Base-by-base conservation (phyloP, 1,140 invertebrate genomes). In the Drosophila nasuta region DNA sequence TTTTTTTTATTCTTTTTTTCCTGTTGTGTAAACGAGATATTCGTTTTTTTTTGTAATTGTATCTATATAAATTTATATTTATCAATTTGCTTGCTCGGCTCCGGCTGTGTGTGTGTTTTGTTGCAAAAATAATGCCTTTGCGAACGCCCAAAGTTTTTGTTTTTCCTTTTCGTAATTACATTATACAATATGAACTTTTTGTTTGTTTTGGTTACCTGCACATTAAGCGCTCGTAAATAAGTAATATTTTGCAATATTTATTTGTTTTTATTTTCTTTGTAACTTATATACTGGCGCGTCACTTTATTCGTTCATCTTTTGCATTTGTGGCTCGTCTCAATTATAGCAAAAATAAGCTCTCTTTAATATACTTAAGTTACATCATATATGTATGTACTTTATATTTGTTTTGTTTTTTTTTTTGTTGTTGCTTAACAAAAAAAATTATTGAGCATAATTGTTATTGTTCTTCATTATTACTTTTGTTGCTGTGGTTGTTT, bases 391-490 rank as follows among this genome's bases (percentile, higher is more conserved):
- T 62, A 45, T 54, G 30, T 15, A 66, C 33, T 58, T 52, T 8
- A 38, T 38, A 25, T 25, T 25, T 25, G n/a, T 52, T 11, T 69
- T 56, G 5, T 68, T 49, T 5, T 13, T n/a, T 38, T 33, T 45
- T 8, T 58, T n/a, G n/a, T n/a, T n/a, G n/a, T 63, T 51, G 71
- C 76, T 74, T 77, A 86, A 86, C 79, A 79, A 46, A 87, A 79
- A 46, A 87, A 86, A 70, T 64, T 66, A 71, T 56, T 77, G 59
- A 85, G 82, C 82, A 81, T 71, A 82, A 79, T 76, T 82, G 3
- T 86, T 43, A 86, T 86, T 86, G 82, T 86, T 86, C 82, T 82
- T 83, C 52, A 64, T 85, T 25, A 80, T 83, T 81, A 81, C 77
- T 81, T 81, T 79, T 81, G 77, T 79, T 81, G 68, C 71, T 83